Evolutionary conservation across 1,140 invertebrate species (phyloP), one percentile per base, ranked within the genome.

Genomic region (Pantala flavescens): DNA sequence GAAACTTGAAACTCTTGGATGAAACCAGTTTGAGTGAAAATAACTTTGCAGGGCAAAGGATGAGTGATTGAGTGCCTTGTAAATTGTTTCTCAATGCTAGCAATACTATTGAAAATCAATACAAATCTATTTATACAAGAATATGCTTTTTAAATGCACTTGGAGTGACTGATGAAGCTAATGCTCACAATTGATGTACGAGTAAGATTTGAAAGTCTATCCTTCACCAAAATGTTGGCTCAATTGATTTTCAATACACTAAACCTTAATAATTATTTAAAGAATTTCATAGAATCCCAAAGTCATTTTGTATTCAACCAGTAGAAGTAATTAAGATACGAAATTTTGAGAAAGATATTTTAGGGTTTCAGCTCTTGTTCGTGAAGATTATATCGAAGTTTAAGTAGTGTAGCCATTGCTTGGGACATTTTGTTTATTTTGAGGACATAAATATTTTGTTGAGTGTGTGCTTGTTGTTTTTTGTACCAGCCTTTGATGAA

Each of bases 11-110:
- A 21, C 12, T 21, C n/a, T 63, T 63, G 49, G 12, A 63, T 19
- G 49, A 14, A 19, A 14, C 5, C 3, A 19, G 49, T 63, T 63
- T 3, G 16, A 16, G 14, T 63, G 12, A 63, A 14, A 63, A 16
- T 63, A 63, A 63, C n/a, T 63, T 63, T 63, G 49, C 49, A 63
- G n/a, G n/a, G 12, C 16, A 16, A 63, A 63, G 49, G n/a, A 16
- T 63, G n/a, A 63, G n/a, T 63, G 49, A 63, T 63, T 63, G 49
- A 63, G 49, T 63, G 49, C 49, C 49, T 63, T 63, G 49, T 63
- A 63, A 63, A 16, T 19, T 63, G 49, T 63, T 63, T 63, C 49
- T 63, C 49, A 19, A 16, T 7, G 49, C 14, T 16, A 63, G 49
- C 49, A 16, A 63, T 63, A 63, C 49, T 63, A 21, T 63, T 63